Percentiles rank a stretch among this genome's conserved stretches.
These are phyloP conservation scores for Trematocara marginatum DNA, from an alignment of 2,113 vertebrate species.

Conservation along the genomic window DNA sequence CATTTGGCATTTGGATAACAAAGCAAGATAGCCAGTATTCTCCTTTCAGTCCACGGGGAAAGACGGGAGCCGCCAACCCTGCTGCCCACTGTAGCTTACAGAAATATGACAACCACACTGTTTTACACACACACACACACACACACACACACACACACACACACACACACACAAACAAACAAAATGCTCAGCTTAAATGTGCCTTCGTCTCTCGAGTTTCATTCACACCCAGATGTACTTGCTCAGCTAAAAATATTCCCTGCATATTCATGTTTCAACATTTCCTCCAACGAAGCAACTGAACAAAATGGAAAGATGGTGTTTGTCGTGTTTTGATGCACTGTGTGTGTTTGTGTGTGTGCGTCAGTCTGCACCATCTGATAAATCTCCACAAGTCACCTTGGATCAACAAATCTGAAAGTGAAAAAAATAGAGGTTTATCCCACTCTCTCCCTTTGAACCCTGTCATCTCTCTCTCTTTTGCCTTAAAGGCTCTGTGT, in stretches of 20 bases:
- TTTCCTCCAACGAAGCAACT: not conserved
- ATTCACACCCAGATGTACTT: slow-evolving; percentile 19
- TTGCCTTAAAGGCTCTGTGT: not conserved
- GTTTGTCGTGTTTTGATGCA: not conserved
- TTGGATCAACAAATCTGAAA: slow-evolving; percentile 24
- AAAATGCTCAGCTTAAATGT: too few relatives aligned
- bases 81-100: too few relatives aligned
- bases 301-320: not conserved
- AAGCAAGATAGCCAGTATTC: too few relatives aligned
- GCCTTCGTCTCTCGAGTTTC: not conserved
- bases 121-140: too few relatives aligned
- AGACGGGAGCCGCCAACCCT: too few relatives aligned
- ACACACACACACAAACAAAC: too few relatives aligned
- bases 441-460: not conserved
- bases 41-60: too few relatives aligned
- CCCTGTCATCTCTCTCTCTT: not conserved
- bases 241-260: slow-evolving; percentile 29
- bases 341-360: not conserved
- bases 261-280: slow-evolving; percentile 16
- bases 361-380: slow-evolving; percentile 6
- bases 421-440: not conserved
- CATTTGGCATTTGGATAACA: too few relatives aligned
- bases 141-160: too few relatives aligned
- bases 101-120: too few relatives aligned
- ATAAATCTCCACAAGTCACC: slow-evolving; percentile 35